A percentile compares a stretch with the other conserved stretches of the same genome.
These are phyloP conservation scores for Vanacampus margaritifer DNA, from an alignment of 2,113 vertebrate genomes.

Conservation along the genomic window DNA sequence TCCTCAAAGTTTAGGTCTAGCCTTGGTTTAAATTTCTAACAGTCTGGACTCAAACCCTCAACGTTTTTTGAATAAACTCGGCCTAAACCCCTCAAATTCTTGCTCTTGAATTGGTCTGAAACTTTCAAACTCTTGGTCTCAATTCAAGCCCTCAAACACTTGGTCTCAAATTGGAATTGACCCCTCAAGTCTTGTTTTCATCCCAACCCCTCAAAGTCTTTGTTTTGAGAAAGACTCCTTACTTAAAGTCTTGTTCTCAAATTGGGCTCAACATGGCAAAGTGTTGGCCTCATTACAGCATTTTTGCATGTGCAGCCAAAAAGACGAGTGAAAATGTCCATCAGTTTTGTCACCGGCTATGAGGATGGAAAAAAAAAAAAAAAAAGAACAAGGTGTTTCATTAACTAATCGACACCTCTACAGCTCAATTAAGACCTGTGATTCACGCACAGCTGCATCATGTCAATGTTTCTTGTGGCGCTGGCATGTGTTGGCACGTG, in stretches of 20 bases:
- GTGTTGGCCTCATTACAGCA: neutral
- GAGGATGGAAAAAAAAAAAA: neutral
- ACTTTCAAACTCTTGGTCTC: neutral
- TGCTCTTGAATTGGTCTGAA: neutral
- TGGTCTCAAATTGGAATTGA: too few relatives aligned
- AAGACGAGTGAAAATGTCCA: neutral
- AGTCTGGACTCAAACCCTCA: too few relatives aligned
- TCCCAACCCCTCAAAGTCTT: neutral
- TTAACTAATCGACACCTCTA: slow-evolving; percentile 45
- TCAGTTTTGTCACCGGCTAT: neutral
- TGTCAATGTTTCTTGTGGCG: slow-evolving; percentile 7
- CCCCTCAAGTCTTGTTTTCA: neutral
- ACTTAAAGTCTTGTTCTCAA: too few relatives aligned
- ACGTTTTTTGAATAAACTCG: too few relatives aligned
- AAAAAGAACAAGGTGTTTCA: slow-evolving; percentile 40
- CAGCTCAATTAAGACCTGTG: slow-evolving; percentile 45
- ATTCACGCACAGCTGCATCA: slow-evolving; percentile 21
- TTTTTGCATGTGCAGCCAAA: neutral
- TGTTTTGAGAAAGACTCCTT: too few relatives aligned
- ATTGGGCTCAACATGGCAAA: neutral
- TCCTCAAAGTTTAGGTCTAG: too few relatives aligned
- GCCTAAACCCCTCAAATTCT: neutral
- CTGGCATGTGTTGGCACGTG: slow-evolving; percentile 7
- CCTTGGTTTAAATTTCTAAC: too few relatives aligned
- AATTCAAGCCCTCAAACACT: neutral